Base-by-base conservation (phyloP, 2,888 invertebrate genomes). In the Keiferia lycopersicella region DNA sequence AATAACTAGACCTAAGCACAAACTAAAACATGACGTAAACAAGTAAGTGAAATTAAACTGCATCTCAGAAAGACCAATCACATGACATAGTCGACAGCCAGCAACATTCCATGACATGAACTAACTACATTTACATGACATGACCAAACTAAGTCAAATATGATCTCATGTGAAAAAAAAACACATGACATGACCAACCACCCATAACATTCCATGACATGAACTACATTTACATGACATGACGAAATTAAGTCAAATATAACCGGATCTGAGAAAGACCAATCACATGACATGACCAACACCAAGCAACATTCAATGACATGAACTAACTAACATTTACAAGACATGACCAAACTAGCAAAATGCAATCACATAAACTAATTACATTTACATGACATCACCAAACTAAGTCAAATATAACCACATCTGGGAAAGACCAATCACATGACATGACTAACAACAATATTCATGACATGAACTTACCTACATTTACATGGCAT, bases 141-240 rank as follows among this genome's bases (percentile, higher is more conserved):
- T 50, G 48, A 50, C 48, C 48, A 18, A 16, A 45, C 41, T 14
- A 41, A 41, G 10, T 2, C 2, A 41, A 41, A 2, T 41, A 11
- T n/a, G n/a, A n/a, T n/a, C n/a, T n/a, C n/a, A 41, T 2, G 30
- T 30, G 30, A 30, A 39, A 10, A 39, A 8, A 39, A 6, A n/a
- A n/a, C 45, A 16, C 16, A 48, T 16, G 45, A 48, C n/a, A 48
- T 16, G 45, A 48, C 45, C n/a, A 48, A 48, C n/a, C n/a, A n/a
- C n/a, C n/a, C n/a, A n/a, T n/a, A n/a, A n/a, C n/a, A n/a, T n/a
- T n/a, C n/a, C n/a, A 11, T 14, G n/a, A 45, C n/a, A 45, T n/a
- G n/a, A n/a, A 45, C 16, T 14, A 12, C 26, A 26, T 39, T 10
- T 12, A 1, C 26, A 26, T 26, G 26, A 26, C 26, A 4, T 26